Evolutionary conservation across 2,888 invertebrate genomes (phyloP).

Genomic region (Candidula unifasciata): DNA sequence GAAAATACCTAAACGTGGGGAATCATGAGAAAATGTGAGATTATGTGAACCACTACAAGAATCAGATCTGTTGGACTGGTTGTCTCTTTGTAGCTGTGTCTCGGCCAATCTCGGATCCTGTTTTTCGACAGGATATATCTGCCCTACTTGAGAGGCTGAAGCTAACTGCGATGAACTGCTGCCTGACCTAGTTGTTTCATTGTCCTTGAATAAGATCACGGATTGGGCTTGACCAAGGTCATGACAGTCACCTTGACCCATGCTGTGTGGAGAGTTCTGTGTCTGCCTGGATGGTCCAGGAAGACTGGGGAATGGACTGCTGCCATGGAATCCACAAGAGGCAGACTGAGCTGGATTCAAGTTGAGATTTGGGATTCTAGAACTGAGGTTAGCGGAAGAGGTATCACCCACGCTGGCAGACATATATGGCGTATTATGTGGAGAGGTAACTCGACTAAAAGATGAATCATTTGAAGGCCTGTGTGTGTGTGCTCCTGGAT

Average conservation of each 20-base stretch:
- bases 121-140: background rate
- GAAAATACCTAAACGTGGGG: constrained; percentile 22
- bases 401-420: background rate
- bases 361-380: background rate
- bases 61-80: constrained; percentile 47
- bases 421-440: constrained; percentile 13
- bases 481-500: constrained; percentile 14
- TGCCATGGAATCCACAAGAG: constrained; percentile 52
- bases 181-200: constrained; percentile 42
- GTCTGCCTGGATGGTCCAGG: constrained; percentile 36
- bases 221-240: background rate
- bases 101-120: no score
- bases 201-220: constrained; percentile 5
- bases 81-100: constrained; percentile 9
- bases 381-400: no score
- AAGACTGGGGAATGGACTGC: constrained; percentile 41
- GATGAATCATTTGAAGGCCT: constrained; percentile 46
- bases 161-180: constrained; percentile 50
- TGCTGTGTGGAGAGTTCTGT: constrained; percentile 39
- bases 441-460: constrained; percentile 30
- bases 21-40: constrained; percentile 34
- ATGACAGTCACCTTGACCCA: background rate
- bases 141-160: constrained; percentile 47
- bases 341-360: constrained; percentile 36
- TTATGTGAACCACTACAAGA: constrained; percentile 41